Conservation (phyloP, 2,888 invertebrate genomes). For the Chorisops tibialis region DNA sequence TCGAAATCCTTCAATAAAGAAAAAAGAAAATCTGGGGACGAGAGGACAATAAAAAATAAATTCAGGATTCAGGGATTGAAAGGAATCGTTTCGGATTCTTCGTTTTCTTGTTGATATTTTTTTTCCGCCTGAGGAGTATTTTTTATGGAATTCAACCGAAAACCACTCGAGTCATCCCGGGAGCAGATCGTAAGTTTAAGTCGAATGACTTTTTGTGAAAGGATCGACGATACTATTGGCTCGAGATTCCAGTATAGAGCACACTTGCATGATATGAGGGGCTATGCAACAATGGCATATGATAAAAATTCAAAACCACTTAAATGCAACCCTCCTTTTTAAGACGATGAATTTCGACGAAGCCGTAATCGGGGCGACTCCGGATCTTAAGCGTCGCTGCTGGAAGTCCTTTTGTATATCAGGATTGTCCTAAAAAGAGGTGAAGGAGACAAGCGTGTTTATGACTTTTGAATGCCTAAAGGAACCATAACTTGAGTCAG, state of each 20-base stretch:
- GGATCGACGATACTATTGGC: too few relatives aligned
- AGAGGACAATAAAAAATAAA: constrained; percentile 20
- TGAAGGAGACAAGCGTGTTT: constrained; percentile 10
- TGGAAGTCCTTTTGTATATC: constrained; percentile 11
- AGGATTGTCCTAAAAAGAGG: background rate
- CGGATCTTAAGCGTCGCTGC: background rate
- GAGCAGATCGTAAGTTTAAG: constrained; percentile 6
- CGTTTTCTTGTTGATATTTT: background rate
- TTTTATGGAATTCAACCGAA: background rate
- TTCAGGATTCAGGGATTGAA: constrained; percentile 15
- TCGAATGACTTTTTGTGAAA: background rate
- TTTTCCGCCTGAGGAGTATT: too few relatives aligned
- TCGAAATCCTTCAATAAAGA: constrained; percentile 6
- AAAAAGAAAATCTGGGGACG: constrained; percentile 5
- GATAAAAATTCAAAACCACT: constrained; percentile 34
- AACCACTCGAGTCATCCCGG: constrained; percentile 20
- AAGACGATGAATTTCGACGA: constrained; percentile 19
- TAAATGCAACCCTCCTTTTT: constrained; percentile 27
- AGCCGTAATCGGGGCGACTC: constrained; percentile 1
- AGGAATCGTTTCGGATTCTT: constrained; percentile 10
- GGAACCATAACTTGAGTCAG: background rate
- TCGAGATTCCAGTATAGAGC: too few relatives aligned
- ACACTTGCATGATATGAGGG: constrained; percentile 3
- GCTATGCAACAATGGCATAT: constrained; percentile 30
- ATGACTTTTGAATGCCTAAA: background rate